Conservation (phyloP, 2,797 vertebrate genomes). For the Champsocephalus esox region DNA sequence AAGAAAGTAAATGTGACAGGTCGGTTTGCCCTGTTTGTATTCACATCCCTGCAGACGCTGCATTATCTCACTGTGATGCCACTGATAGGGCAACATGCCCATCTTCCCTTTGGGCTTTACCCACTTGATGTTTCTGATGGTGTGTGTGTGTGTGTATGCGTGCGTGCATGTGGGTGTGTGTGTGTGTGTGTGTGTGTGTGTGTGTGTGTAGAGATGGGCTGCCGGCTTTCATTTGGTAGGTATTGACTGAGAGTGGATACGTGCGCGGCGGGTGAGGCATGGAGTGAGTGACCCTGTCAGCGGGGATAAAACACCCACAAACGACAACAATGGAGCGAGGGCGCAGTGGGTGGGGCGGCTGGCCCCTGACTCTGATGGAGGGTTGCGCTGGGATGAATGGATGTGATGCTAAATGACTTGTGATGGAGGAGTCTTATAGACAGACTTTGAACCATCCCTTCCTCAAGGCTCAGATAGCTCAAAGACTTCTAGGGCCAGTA, state of each 20-base stretch:
- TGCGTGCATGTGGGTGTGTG: no score
- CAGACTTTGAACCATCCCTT: conserved; percentile 1
- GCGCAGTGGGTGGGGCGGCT: conserved; percentile 39
- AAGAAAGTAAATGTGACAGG: conserved; percentile 39
- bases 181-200: no score
- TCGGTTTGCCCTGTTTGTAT: conserved; percentile 39
- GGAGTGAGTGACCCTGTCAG: conserved; percentile 64
- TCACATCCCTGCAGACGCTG: conserved; percentile 43
- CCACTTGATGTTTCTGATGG: conserved; percentile 72
- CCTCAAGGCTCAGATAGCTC: neutral
- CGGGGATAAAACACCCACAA: conserved; percentile 10
- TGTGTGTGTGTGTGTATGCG: conserved; percentile 4
- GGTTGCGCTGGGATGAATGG: conserved; percentile 36
- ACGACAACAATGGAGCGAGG: conserved; percentile 49
- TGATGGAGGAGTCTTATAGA: conserved; percentile 31
- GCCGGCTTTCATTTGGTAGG: conserved; percentile 78
- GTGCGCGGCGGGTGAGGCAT: conserved; percentile 62
- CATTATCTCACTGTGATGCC: conserved; percentile 61
- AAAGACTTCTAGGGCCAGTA: neutral
- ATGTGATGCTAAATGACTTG: conserved; percentile 48
- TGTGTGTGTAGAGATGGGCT: conserved; percentile 55
- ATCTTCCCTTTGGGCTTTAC: conserved; percentile 53
- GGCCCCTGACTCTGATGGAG: conserved; percentile 16
- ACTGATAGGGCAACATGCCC: conserved; percentile 61
- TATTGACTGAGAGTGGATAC: conserved; percentile 77